Evolutionary conservation across 2,888 invertebrate species (phyloP).

Genomic region (Drosophila subsilvestris): DNA sequence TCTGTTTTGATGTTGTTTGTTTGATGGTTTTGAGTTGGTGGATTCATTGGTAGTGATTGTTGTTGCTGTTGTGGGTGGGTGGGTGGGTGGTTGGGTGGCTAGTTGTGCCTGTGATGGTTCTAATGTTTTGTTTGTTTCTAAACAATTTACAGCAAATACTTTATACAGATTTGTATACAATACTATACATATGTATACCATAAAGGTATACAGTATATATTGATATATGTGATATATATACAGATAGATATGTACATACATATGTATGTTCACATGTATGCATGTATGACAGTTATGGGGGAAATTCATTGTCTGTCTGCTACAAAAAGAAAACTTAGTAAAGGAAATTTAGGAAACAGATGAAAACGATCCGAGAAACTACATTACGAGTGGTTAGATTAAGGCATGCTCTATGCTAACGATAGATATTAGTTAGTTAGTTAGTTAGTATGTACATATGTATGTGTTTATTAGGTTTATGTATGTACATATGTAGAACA

Average conservation of each 20-base stretch:
- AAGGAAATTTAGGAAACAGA: neutral
- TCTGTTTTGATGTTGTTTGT: conserved; percentile 9
- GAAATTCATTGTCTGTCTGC: conserved; percentile 72
- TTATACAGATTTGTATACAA: conserved; percentile 52
- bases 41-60: conserved; percentile 1
- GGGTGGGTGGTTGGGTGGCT: neutral
- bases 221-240: conserved; percentile 31
- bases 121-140: conserved; percentile 12
- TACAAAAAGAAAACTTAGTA: conserved; percentile 32
- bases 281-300: conserved; percentile 54
- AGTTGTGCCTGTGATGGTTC: conserved; percentile 1
- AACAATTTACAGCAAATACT: conserved; percentile 81
- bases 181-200: conserved; percentile 36
- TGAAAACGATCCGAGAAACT: neutral
- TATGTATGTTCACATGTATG: neutral
- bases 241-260: too few relatives aligned
- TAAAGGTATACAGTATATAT: conserved; percentile 2
- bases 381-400: neutral
- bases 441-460: neutral
- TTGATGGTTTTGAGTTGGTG: conserved; percentile 13
- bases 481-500: conserved; percentile 12
- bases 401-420: neutral
- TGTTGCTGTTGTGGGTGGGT: neutral
- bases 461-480: too few relatives aligned
- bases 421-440: conserved; percentile 1